Conservation (phyloP, 2,797 vertebrate species). For the Pipistrellus kuhlii region DNA sequence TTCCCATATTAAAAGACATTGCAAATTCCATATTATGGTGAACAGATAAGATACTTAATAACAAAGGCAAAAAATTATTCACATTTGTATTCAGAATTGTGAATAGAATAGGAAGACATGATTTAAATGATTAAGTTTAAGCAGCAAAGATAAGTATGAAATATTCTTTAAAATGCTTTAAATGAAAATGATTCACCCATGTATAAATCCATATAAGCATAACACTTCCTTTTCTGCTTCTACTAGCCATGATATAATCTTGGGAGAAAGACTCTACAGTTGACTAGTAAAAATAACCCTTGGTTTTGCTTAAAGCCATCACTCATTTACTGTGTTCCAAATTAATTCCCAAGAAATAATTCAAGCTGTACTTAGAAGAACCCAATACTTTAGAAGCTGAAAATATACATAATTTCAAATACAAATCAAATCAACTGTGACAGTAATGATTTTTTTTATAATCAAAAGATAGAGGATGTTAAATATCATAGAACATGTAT, state of each 20-base stretch:
- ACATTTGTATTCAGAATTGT: slow-evolving; percentile 19
- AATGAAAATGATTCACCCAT: slow-evolving; percentile 32
- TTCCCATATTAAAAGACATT: neutral
- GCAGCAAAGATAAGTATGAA: neutral
- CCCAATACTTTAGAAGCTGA: slow-evolving; percentile 67
- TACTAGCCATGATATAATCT: slow-evolving; percentile 77
- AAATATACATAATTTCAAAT: slow-evolving; percentile 62
- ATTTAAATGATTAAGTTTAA: neutral
- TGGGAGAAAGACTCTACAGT: slow-evolving; percentile 68
- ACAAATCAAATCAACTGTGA: neutral
- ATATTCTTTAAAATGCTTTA: slow-evolving; percentile 41
- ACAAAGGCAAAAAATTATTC: neutral
- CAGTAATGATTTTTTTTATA: neutral
- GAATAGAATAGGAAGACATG: neutral
- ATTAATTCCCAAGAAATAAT: slow-evolving; percentile 77
- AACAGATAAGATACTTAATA: neutral
- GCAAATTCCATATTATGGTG: neutral
- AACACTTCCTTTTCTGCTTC: neutral
- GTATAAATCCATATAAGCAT: slow-evolving; percentile 56
- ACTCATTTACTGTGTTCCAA: slow-evolving; percentile 68
- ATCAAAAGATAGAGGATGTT: neutral
- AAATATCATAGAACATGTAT: neutral
- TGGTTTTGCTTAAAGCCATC: slow-evolving; percentile 75
- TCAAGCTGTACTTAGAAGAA: slow-evolving; percentile 66
- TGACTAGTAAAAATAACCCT: slow-evolving; percentile 79